Conservation (phyloP, 2,113 vertebrate species). For the Lucifuga dentata region DNA sequence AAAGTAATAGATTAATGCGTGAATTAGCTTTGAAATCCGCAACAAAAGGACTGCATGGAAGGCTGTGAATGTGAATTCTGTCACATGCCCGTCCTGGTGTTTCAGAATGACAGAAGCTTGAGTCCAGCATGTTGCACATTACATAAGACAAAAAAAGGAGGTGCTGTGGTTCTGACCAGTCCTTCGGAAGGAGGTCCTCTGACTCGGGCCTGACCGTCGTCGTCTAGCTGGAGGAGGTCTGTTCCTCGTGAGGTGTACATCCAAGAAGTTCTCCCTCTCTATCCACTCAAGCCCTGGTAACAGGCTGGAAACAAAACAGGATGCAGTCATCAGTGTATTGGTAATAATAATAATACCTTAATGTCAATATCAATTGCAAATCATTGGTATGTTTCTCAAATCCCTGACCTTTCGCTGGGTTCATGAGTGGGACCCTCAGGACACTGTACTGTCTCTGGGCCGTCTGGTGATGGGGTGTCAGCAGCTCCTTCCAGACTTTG, state of each 20-base stretch:
- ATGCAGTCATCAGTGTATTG: background rate
- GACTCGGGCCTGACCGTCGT: conserved; percentile 79
- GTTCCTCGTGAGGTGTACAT: conserved; percentile 86
- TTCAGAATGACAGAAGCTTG: too few relatives aligned
- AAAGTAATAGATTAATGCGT: background rate
- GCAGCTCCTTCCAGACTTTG: conserved; percentile 50
- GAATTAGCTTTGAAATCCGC: too few relatives aligned
- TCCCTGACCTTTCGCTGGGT: conserved; percentile 78
- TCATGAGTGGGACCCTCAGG: conserved; percentile 79
- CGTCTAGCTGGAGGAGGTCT: conserved; percentile 85
- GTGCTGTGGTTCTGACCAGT: conserved; percentile 73
- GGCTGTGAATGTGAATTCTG: too few relatives aligned
- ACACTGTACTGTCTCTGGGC: conserved; percentile 84
- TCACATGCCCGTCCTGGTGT: too few relatives aligned
- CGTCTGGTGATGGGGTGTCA: conserved; percentile 81
- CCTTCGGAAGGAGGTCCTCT: conserved; percentile 82
- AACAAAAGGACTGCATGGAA: too few relatives aligned
- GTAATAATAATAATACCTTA: background rate
- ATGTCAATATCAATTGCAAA: background rate
- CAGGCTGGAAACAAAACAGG: conserved; percentile 65
- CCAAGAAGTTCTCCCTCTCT: conserved; percentile 85
- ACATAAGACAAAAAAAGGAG: too few relatives aligned
- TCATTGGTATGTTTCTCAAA: background rate
- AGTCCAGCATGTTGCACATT: too few relatives aligned
- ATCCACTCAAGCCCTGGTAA: conserved; percentile 85